These are phyloP conservation scores for Suncus etruscus DNA, from an alignment of 2,113 vertebrate genomes.

Conservation along the genomic window DNA sequence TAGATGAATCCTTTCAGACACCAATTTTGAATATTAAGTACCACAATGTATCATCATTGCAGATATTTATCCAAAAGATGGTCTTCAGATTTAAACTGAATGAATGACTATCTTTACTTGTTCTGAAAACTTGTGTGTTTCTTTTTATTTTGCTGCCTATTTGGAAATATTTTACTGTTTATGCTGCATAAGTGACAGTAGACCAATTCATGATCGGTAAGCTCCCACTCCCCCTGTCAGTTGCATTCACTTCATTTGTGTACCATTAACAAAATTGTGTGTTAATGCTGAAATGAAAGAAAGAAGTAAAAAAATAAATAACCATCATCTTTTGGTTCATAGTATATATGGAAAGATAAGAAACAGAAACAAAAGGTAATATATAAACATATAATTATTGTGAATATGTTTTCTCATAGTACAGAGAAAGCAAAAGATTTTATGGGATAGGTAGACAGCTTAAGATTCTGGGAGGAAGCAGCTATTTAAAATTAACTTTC, in stretches of 20 bases:
- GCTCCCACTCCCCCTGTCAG: slow-evolving; percentile 60
- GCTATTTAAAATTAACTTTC: slow-evolving; percentile 36
- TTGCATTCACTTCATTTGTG: slow-evolving; percentile 71
- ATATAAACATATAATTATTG: slow-evolving; percentile 30
- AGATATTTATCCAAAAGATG: slow-evolving; percentile 74
- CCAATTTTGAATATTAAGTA: slow-evolving; percentile 73
- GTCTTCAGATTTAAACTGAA: slow-evolving; percentile 72
- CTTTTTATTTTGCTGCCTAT: slow-evolving; percentile 74
- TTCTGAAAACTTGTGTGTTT: slow-evolving; percentile 75
- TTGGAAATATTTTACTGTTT: slow-evolving; percentile 77
- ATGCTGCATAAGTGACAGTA: slow-evolving; percentile 72
- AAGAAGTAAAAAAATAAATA: slow-evolving; percentile 56
- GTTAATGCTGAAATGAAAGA: slow-evolving; percentile 62
- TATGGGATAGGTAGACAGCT: neutral
- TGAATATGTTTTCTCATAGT: slow-evolving; percentile 23
- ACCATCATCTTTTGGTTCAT: slow-evolving; percentile 63
- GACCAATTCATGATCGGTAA: slow-evolving; percentile 63
- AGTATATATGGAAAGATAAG: slow-evolving; percentile 68
- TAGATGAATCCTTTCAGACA: slow-evolving; percentile 71
- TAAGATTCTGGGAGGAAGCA: slow-evolving; percentile 41
- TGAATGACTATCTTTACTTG: slow-evolving; percentile 72
- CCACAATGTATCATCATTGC: slow-evolving; percentile 62
- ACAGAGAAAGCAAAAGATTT: slow-evolving; percentile 43
- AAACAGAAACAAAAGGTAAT: slow-evolving; percentile 59
- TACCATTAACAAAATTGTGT: slow-evolving; percentile 74